Evolutionary conservation across 2,888 invertebrate species (phyloP).

Genomic region (Aphidius colemani): DNA sequence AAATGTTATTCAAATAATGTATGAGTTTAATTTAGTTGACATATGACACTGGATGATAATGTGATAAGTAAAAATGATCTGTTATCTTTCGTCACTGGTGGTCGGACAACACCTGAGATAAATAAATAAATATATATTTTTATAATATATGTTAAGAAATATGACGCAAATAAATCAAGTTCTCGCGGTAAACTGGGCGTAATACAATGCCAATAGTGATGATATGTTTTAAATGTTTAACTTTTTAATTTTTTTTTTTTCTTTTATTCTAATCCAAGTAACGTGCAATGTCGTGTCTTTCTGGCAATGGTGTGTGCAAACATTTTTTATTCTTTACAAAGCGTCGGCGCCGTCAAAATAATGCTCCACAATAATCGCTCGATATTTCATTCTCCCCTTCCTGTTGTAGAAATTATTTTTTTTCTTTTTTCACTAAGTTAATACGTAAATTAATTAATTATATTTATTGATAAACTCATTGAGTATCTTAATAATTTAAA

Average conservation of each 20-base stretch:
- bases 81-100: no score
- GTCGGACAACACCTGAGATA: neutral
- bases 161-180: neutral
- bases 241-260: no score
- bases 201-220: constrained; percentile 23
- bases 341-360: constrained; percentile 33
- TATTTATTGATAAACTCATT: no score
- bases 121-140: neutral
- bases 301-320: constrained; percentile 20
- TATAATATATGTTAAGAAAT: neutral
- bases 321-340: constrained; percentile 4
- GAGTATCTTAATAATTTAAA: no score
- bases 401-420: neutral
- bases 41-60: no score
- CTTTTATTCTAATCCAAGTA: no score
- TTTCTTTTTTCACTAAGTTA: neutral
- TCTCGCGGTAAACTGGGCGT: constrained; percentile 6
- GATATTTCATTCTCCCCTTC: constrained; percentile 16
- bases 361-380: constrained; percentile 16
- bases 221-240: no score
- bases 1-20: neutral
- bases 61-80: no score
- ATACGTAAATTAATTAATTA: constrained; percentile 6
- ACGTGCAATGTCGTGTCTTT: constrained; percentile 11
- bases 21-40: no score